Conservation (phyloP, 2,797 vertebrate species). For the Fratercula arctica region DNA sequence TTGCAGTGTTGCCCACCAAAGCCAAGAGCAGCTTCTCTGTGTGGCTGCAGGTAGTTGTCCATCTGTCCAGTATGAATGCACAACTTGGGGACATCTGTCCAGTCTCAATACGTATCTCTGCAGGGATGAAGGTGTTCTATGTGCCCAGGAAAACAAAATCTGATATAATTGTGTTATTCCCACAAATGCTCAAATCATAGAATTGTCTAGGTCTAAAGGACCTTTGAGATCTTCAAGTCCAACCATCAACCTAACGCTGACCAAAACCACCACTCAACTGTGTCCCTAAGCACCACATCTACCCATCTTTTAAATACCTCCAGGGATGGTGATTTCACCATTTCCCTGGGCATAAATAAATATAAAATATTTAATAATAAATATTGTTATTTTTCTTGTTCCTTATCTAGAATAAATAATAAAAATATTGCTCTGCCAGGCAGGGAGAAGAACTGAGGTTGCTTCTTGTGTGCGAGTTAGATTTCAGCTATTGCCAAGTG, state of each 20-base stretch:
- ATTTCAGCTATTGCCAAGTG: not conserved
- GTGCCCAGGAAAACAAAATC: not conserved
- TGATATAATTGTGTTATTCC: fast-evolving
- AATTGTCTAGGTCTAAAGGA: not conserved
- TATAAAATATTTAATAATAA: not conserved
- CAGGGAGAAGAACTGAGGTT: not conserved
- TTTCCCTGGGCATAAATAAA: not conserved
- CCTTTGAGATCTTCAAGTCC: not conserved
- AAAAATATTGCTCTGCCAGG: not conserved
- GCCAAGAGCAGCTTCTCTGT: not conserved
- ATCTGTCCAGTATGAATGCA: not conserved
- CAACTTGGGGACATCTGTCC: not conserved
- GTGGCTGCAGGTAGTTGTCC: not conserved
- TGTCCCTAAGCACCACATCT: not conserved
- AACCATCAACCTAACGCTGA: not conserved
- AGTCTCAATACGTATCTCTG: not conserved
- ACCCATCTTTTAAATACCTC: not conserved
- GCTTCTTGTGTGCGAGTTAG: not conserved
- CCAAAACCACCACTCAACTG: not conserved
- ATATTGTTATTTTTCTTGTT: not conserved
- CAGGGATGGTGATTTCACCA: not conserved
- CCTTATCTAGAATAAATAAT: not conserved
- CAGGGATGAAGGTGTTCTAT: not conserved
- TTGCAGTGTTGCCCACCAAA: not conserved
- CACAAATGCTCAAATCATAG: not conserved